phyloP scores from a whole-genome alignment of 2,797 vertebrate species.

The Sphenodon punctatus region DNA sequence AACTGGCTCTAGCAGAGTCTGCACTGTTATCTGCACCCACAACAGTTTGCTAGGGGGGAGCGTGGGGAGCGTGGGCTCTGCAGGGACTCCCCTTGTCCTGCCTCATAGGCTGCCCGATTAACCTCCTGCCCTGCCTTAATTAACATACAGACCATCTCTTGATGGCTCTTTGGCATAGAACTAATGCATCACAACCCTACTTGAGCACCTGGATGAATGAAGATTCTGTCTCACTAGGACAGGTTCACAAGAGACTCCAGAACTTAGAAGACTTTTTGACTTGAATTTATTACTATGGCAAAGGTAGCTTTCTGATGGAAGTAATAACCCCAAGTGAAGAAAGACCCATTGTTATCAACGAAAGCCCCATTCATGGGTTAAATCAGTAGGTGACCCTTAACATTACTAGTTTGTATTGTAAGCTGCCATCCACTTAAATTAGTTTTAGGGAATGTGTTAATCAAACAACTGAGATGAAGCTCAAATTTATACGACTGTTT shows the following conservation, averaged over 20 bases:
- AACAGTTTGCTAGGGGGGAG: too few species aligned
- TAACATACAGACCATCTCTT: too few species aligned
- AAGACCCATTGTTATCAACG: accelerated
- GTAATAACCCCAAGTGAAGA: background rate
- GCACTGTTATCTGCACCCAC: too few species aligned
- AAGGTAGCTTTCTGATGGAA: background rate
- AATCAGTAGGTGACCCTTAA: background rate
- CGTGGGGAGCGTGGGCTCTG: too few species aligned
- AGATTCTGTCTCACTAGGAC: too few species aligned
- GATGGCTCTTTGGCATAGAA: too few species aligned
- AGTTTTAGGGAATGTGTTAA: background rate
- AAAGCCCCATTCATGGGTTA: background rate
- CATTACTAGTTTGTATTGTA: background rate
- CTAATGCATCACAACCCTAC: too few species aligned
- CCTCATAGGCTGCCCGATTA: too few species aligned
- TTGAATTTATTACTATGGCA: background rate
- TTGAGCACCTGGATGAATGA: too few species aligned
- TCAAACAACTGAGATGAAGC: background rate
- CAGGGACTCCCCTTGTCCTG: too few species aligned
- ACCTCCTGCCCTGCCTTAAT: too few species aligned
- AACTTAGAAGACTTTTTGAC: background rate
- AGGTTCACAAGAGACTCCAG: background rate
- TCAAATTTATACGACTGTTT: accelerated
- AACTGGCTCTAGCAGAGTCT: too few species aligned
- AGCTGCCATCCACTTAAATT: background rate